Base-by-base conservation (phyloP, 2,888 invertebrate genomes). In the Tupiocoris notatus region DNA sequence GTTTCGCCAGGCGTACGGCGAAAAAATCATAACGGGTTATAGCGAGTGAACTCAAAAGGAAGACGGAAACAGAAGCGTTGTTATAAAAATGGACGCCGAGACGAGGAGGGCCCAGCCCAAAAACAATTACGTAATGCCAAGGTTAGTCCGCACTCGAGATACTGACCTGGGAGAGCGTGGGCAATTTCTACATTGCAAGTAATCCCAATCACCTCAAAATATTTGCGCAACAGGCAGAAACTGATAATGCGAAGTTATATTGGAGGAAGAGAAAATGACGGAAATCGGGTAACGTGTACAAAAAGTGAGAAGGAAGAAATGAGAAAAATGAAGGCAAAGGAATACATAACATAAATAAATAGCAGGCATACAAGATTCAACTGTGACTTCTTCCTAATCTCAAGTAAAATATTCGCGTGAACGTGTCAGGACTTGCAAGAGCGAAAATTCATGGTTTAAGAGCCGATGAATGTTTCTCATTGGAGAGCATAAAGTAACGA, bases 181-280 rank as follows among this genome's bases (percentile, higher is more conserved):
- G 54, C 17, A 65, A 65, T 59, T 67, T 64, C 56, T 22, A 57
- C 12, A 39, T 39, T 67, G 63, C 21, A 70, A 39, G 39, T 70
- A 25, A 70, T 59, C 58, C 70, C 70, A 39, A 25, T 59, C 70
- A 70, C 70, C 70, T 39, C 12, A 39, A 39, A 39, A 39, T 7
- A 17, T 67, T n/a, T n/a, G n/a, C n/a, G 3, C 57, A 16, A 62
- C 73, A 16, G 73, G 73, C 57, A 75, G 64, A 58, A 75, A 75
- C 75, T 75, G 75, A 75, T 75, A 75, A 75, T 75, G 75, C 57
- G 75, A 75, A 75, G 75, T 75, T 75, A 73, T 73, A 63, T 39
- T 39, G 24, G 25, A 56, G 25, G 20, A 23, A 23, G 20, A 63
- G 54, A 68, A 57, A 54, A 7, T 25, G 20, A n/a, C n/a, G 7